Conservation (phyloP, 2,113 vertebrate genomes). For the Cyprinodon tularosa region DNA sequence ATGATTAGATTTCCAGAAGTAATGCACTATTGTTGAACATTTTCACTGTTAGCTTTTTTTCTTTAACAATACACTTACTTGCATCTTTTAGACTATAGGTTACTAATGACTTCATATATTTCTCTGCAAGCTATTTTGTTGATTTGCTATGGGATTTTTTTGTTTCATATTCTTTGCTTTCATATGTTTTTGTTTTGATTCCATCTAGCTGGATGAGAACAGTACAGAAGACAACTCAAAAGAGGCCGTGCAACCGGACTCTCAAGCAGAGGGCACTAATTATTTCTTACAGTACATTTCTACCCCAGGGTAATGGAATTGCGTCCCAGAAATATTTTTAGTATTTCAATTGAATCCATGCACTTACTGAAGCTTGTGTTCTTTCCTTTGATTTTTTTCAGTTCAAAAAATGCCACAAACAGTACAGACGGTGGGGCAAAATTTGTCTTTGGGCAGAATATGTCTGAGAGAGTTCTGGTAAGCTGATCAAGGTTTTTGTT, state of each 20-base stretch:
- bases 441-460: conserved; percentile 98
- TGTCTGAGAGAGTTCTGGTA: conserved; percentile 97
- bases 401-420: conserved; percentile 87
- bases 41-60: neutral
- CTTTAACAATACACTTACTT: neutral
- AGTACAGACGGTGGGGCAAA: conserved; percentile 88
- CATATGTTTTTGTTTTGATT: neutral
- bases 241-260: conserved; percentile 76
- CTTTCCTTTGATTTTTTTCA: conserved; percentile 52
- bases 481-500: conserved; percentile 62
- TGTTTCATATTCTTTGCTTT: neutral
- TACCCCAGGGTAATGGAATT: conserved; percentile 85
- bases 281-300: conserved; percentile 98
- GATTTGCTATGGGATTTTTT: neutral
- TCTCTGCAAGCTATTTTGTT: neutral
- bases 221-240: conserved; percentile 79
- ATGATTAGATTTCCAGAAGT: neutral
- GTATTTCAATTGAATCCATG: neutral
- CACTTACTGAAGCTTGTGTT: neutral
- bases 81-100: neutral
- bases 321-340: conserved; percentile 30
- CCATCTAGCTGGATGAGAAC: conserved; percentile 85
- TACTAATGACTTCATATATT: neutral
- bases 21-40: neutral
- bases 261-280: conserved; percentile 87